Evolutionary conservation across 2,888 invertebrate species (phyloP).

Genomic region (Lepidochrysops patricia): DNA sequence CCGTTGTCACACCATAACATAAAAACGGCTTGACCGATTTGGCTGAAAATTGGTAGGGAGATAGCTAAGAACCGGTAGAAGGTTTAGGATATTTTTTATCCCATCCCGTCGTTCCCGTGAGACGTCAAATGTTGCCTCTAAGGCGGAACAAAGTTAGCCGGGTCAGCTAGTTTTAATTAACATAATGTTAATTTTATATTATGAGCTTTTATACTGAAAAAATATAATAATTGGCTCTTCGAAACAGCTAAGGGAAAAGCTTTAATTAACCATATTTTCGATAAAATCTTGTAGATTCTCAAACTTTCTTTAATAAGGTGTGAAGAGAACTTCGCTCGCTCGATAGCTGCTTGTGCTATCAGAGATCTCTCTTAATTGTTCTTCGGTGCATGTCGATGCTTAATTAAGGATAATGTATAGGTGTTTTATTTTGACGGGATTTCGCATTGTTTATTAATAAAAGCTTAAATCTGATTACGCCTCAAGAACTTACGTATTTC

Average conservation of each 20-base stretch:
- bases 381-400: conserved; percentile 59
- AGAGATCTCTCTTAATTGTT: conserved; percentile 68
- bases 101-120: no score
- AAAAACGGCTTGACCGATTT: no score
- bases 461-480: background rate
- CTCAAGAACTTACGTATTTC: no score
- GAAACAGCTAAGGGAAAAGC: background rate
- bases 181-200: background rate
- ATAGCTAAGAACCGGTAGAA: no score
- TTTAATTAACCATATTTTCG: background rate
- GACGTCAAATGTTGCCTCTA: no score
- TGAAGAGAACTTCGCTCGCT: conserved; percentile 47
- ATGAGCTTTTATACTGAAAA: no score
- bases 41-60: no score
- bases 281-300: conserved; percentile 19
- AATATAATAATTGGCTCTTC: background rate
- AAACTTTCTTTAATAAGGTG: conserved; percentile 51
- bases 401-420: conserved; percentile 71
- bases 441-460: conserved; percentile 57
- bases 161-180: no score
- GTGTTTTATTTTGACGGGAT: conserved; percentile 54
- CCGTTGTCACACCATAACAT: no score
- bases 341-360: conserved; percentile 57
- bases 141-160: no score
- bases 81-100: no score